These are phyloP conservation scores for Corydoras maculifer DNA, from an alignment of 2,113 vertebrate species.

Conservation along the genomic window DNA sequence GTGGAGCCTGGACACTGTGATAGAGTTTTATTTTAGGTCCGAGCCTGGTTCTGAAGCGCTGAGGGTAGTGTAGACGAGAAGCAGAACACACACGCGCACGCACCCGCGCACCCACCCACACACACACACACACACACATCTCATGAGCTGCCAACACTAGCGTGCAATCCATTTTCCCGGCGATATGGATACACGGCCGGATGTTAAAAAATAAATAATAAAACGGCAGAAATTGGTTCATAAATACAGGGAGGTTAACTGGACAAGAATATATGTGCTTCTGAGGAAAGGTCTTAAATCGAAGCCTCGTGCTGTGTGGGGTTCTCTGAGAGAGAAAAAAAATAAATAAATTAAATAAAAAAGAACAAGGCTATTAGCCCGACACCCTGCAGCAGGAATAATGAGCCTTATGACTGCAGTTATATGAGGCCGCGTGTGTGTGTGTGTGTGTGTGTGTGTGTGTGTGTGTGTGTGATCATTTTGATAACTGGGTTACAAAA, in stretches of 20 bases:
- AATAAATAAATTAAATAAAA: not conserved
- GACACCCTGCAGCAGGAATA: slow-evolving; percentile 15
- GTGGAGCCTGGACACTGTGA: not conserved
- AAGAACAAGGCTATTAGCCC: slow-evolving; percentile 25
- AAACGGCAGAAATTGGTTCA: no score
- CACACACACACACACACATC: no score
- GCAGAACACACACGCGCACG: not conserved
- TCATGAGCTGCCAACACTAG: not conserved
- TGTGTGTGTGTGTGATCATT: not conserved
- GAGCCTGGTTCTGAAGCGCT: not conserved
- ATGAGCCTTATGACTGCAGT: slow-evolving; percentile 19
- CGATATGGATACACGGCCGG: not conserved
- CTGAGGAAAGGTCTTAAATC: slow-evolving; percentile 9
- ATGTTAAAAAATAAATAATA: not conserved
- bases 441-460: slow-evolving; percentile 3
- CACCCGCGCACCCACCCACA: no score
- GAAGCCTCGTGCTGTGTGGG: slow-evolving; percentile 10
- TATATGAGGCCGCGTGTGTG: slow-evolving; percentile 24
- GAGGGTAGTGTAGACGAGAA: not conserved
- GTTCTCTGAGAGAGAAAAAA: no score
- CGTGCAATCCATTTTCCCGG: not conserved
- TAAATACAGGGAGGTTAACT: not conserved
- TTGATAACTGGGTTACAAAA: slow-evolving; percentile 28
- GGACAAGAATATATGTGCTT: slow-evolving; percentile 7
- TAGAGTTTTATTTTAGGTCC: not conserved